Base-by-base conservation (phyloP, 2,888 invertebrate species). In the Tetragonula carbonaria region DNA sequence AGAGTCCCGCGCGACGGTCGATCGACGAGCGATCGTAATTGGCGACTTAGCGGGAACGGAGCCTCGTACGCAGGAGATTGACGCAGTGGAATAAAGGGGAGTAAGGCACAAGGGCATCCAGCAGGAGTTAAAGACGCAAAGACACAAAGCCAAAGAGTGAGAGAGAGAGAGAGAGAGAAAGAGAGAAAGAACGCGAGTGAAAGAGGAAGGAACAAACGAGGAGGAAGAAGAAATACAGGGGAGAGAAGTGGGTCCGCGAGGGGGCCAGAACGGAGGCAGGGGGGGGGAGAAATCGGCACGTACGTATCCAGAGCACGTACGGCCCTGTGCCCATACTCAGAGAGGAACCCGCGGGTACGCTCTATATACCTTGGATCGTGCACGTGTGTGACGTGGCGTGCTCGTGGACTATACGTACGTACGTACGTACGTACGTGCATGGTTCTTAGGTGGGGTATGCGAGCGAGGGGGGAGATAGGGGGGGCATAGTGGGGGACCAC, bases 301-400 rank as follows among this genome's bases (percentile, higher is more conserved):
- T 93, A 93, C 91, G 93, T 93, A 94, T 91, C 93, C 94, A 89
- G 92, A 91, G 94, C 94, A 94, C 94, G 94, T 94, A 94, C 93
- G 92, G 92, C 92, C 93, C 93, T 92, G 93, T 94, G 93, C 92
- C 93, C 94, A 94, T 94, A 94, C 93, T 90, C 89, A 92, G 92
- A 89, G 90, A 89, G 90, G 88, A 82, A 88, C 70, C 80, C 78
- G 84, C 87, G 82, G 88, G 86, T 89, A 87, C 89, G 87, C 85
- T 89, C 89, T 87, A 87, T 88, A 89, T 89, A 89, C 89, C 67
- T 68, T 28, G n/a, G 62, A 59, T n/a, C 16, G 65, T 66, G 81
- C 71, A 78, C 74, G 55, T 45, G 73, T 53, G 80, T 80, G 74
- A 86, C 74, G 45, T 45, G 80, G 81, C 33, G 33, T 33, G 33